These are phyloP conservation scores for Myotis pilosus DNA, from an alignment of 2,797 vertebrate species.

Conservation along the genomic window DNA sequence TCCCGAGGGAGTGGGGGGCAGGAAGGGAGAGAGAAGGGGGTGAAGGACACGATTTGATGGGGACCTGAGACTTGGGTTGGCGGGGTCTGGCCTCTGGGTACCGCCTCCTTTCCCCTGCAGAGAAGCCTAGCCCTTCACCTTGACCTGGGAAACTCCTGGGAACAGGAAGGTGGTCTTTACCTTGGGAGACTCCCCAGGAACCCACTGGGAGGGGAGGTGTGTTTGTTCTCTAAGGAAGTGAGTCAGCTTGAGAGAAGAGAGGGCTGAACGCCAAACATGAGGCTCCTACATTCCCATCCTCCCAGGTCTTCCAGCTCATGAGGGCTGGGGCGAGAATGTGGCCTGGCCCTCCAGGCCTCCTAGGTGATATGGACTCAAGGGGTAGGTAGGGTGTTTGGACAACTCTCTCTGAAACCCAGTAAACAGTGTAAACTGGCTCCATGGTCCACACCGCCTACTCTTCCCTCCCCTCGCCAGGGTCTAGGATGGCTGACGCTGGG, in stretches of 20 bases:
- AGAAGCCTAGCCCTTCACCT: neutral
- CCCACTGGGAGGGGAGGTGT: neutral
- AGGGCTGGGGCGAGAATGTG: neutral
- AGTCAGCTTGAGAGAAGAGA: neutral
- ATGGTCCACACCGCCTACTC: neutral
- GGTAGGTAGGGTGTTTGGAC: rapidly evolving
- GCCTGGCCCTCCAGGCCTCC: neutral
- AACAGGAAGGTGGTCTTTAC: neutral
- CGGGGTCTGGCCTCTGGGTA: constrained; percentile 44
- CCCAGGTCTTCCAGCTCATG: neutral
- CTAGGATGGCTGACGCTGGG: neutral
- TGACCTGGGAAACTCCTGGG: neutral
- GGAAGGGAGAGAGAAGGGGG: constrained; percentile 6
- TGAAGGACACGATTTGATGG: neutral
- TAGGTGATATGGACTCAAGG: neutral
- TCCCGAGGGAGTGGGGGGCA: neutral
- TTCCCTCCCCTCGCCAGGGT: neutral
- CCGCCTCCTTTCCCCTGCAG: neutral
- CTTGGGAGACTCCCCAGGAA: neutral
- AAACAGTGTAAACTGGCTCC: neutral
- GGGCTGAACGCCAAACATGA: neutral
- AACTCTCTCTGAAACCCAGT: neutral
- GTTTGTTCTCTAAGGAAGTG: neutral
- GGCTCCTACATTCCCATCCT: neutral
- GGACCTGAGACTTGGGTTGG: neutral